A percentile compares a stretch with the other conserved stretches of the same genome.
Evolutionary conservation across 2,797 vertebrate genomes (phyloP).

Genomic region (Eutrigla gurnardus): DNA sequence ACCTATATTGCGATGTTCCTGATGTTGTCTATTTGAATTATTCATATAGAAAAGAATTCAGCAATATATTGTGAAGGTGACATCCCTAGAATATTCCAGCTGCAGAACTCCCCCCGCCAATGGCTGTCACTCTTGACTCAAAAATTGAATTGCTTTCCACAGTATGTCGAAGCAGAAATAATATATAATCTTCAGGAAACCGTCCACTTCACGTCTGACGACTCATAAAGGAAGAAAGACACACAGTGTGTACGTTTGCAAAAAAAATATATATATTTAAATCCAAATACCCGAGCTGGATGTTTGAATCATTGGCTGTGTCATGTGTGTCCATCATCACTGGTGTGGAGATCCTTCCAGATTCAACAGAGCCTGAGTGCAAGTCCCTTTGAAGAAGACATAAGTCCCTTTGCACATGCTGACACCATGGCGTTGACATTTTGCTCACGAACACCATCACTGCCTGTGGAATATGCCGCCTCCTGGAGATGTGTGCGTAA

Average conservation of each 20-base stretch:
- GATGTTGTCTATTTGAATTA: background rate
- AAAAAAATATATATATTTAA: constrained; percentile 3
- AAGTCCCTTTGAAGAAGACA: constrained; percentile 12
- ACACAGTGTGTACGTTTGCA: background rate
- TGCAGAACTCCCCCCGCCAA: background rate
- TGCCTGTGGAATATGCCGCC: constrained; percentile 12
- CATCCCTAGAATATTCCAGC: background rate
- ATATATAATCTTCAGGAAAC: constrained; percentile 15
- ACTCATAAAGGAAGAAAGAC: background rate
- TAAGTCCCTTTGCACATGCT: constrained; percentile 4
- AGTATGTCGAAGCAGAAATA: background rate
- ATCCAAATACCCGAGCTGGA: constrained; percentile 41
- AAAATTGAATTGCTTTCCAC: constrained; percentile 8
- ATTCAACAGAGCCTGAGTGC: background rate
- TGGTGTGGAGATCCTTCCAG: constrained; percentile 62
- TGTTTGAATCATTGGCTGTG: constrained; percentile 62
- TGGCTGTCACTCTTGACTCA: constrained; percentile 10
- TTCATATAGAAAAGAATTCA: background rate
- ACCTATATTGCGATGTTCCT: background rate
- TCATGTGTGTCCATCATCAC: constrained; percentile 39
- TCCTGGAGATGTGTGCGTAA: constrained; percentile 26
- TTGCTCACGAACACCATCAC: constrained; percentile 19
- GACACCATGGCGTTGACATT: constrained; percentile 24
- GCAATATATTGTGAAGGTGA: background rate
- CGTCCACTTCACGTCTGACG: constrained; percentile 6